A percentile compares a stretch with the other conserved stretches of the same genome.
phyloP scores from a whole-genome alignment of 2,797 vertebrate genomes.

The Pelodytes ibericus region DNA sequence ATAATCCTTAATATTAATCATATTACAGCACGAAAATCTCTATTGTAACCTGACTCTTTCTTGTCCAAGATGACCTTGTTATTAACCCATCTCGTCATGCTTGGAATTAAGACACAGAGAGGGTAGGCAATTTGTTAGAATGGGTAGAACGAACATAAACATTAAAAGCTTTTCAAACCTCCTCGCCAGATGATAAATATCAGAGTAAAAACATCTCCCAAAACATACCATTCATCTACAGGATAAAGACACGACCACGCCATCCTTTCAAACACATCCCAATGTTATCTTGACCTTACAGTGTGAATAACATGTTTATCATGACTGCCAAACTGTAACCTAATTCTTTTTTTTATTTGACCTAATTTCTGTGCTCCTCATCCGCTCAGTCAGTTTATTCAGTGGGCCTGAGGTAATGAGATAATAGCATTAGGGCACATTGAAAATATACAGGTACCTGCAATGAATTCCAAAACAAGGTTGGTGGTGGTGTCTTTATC shows the following conservation, averaged over 20 bases:
- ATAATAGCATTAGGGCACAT: conserved; percentile 34
- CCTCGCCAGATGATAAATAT: conserved; percentile 26
- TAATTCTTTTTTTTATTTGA: conserved; percentile 28
- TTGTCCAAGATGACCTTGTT: neutral
- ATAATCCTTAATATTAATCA: neutral
- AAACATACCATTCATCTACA: conserved; percentile 29
- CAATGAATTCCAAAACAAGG: conserved; percentile 29
- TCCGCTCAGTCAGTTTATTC: conserved; percentile 41
- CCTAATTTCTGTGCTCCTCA: conserved; percentile 32
- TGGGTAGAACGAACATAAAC: neutral
- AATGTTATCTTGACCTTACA: conserved; percentile 49
- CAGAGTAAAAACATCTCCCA: conserved; percentile 33
- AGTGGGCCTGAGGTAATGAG: conserved; percentile 39
- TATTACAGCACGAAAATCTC: neutral
- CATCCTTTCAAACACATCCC: conserved; percentile 47
- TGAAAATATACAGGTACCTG: conserved; percentile 34
- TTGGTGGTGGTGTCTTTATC: conserved; percentile 24
- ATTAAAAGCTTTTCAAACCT: conserved; percentile 8
- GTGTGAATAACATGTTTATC: conserved; percentile 49
- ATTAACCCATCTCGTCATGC: neutral
- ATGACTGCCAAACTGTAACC: conserved; percentile 21
- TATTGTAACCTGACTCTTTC: neutral
- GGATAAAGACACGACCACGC: conserved; percentile 31
- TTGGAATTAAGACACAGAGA: neutral
- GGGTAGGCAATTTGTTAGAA: neutral